Base-by-base conservation (phyloP, 2,888 invertebrate genomes). In the Eupithecia subfuscata region DNA sequence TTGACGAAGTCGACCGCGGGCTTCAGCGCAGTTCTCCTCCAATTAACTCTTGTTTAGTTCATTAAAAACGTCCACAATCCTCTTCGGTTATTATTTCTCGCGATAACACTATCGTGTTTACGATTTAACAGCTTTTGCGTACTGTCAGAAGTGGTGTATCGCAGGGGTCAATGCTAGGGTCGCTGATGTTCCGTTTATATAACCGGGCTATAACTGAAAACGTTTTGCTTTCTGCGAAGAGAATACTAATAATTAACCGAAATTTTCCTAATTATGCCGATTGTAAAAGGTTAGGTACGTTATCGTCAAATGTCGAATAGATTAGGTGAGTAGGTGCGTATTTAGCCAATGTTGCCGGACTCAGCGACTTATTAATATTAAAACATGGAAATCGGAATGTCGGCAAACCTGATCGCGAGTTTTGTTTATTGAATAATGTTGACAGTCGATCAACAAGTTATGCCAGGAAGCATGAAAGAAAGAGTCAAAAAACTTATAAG, bases 81-180 rank as follows among this genome's bases (percentile, higher is more conserved):
- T 69, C 76, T 64, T 60, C 69, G 60, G 72, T 64, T 73, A 78
- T 76, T 71, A 72, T 40, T 78, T 73, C 69, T 52, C 40, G 65
- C 68, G 86, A 86, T 85, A 83, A 81, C 77, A 75, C 76, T 83
- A 85, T 86, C 83, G 69, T 82, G 84, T 86, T 84, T 81, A 80
- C 80, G 75, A 77, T 70, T 71, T 48, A 25, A 52, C 70, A 34
- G 78, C 78, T 79, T 82, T 83, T 82, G 80, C 81, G 77, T 75
- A 79, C 69, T 56, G 70, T 45, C 68, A 68, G 2, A 22, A 40
- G 37, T 76, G 78, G 81, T 45, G 80, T 82, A 70, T 63, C 79
- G n/a, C 81, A 79, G 77, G 82, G 82, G 81, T 84, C 83, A 81
- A 73, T 76, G 71, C 43, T 79, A 71, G 79, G 80, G 76, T 73